Evolutionary conservation across 2,113 vertebrate genomes (phyloP).

Genomic region (Illadopsis cleaveri): DNA sequence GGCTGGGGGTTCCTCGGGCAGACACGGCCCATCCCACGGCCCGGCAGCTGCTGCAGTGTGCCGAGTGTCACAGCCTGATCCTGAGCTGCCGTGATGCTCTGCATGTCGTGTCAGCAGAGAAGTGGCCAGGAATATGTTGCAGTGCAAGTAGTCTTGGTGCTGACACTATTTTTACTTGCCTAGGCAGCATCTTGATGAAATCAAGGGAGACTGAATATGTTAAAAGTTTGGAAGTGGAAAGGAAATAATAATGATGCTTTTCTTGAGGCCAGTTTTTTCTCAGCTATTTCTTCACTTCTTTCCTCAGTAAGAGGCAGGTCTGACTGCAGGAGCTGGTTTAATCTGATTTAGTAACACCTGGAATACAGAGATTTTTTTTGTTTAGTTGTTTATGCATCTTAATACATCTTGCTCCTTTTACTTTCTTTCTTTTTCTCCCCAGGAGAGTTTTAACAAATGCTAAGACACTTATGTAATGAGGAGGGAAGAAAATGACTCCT

Average conservation of each 20-base stretch:
- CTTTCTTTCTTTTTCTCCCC: neutral
- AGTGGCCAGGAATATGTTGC: neutral
- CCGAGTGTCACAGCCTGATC: neutral
- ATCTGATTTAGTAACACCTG: neutral
- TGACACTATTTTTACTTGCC: neutral
- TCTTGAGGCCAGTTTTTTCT: neutral
- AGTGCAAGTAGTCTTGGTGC: neutral
- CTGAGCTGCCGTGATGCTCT: neutral
- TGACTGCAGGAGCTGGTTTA: neutral
- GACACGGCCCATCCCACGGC: neutral
- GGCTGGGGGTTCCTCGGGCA: neutral
- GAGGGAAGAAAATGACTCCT: neutral
- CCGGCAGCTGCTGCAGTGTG: accelerated
- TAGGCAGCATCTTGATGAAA: neutral
- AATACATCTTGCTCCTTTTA: neutral
- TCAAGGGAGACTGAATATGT: neutral
- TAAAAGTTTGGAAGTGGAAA: neutral
- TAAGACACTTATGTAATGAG: neutral
- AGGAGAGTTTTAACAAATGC: neutral
- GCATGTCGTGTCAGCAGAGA: neutral
- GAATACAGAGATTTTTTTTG: neutral
- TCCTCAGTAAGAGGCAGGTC: neutral
- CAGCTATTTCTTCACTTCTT: neutral
- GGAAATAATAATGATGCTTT: neutral
- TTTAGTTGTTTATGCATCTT: neutral